Base-by-base conservation (phyloP, 2,797 vertebrate species). In the Siniperca obscura region DNA sequence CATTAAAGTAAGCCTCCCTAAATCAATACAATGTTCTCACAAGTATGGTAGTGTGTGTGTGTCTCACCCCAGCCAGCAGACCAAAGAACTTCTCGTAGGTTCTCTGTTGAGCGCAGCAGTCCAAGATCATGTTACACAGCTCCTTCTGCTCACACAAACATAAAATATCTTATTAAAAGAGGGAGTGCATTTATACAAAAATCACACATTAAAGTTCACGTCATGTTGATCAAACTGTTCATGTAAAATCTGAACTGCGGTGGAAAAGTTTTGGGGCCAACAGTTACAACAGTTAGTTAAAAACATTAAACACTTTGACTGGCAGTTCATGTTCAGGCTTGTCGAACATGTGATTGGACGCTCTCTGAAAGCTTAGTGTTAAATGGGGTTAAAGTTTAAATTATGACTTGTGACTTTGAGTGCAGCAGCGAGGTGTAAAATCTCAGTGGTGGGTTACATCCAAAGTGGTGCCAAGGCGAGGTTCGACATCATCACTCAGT, bases 81-180 rank as follows among this genome's bases (percentile, higher is more conserved):
- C 98, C 98, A 27, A 99, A 99, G 95, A 99, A 99, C 94, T 99
- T 99, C 90, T 99, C 98, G 0, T 99, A 99, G 1, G 98, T 99
- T 81, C 98, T 97, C 94, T 99, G 98, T 81, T 99, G 98, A 89
- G 98, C 98, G 90, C 98, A 99, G 92, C 98, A 99, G 92, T 99
- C 98, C 87, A 99, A 96, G 92, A 99, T 99, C 98, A 99, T 99
- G 94, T 99, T 99, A 90, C 98, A 99, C 80, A 99, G 95, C 92
- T 99, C 98, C 94, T 99, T 99, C 98, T 99, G 94, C 92, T 92
- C 30, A 85, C 61, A 88, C 61, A 91, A 60, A 86, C 53, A 86
- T 5, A 64, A 68, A 53, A 67, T 1, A 60, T 34, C 5, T n/a
- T 2, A 17, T 70, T n/a, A 62, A 48, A 5, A 64, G 12, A 70